phyloP scores from a whole-genome alignment of 2,113 vertebrate species.

The Saguinus midas region DNA sequence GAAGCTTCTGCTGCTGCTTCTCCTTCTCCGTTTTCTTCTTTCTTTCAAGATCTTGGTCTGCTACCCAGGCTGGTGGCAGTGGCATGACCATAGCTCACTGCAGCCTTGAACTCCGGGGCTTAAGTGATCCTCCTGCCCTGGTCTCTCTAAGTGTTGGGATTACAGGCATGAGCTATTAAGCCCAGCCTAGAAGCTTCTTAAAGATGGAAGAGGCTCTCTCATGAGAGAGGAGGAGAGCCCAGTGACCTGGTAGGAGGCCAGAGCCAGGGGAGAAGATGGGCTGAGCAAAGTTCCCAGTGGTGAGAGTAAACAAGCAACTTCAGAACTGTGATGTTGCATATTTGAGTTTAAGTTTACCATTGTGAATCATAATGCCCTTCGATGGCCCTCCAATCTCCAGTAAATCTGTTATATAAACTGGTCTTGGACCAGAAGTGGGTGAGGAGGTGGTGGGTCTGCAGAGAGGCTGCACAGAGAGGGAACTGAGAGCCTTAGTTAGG shows the following conservation, averaged over 20 bases:
- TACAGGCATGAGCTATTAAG: background rate
- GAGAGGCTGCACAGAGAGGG: background rate
- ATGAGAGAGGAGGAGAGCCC: background rate
- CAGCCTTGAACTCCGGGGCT: background rate
- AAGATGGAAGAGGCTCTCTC: background rate
- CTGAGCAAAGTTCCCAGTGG: background rate
- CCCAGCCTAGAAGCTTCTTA: background rate
- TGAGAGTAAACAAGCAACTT: background rate
- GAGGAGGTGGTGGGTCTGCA: background rate
- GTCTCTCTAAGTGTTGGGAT: background rate
- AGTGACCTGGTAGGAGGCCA: background rate
- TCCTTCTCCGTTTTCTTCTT: background rate
- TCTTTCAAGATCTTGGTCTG: background rate
- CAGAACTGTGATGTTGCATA: background rate
- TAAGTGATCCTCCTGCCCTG: background rate
- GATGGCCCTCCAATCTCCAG: background rate
- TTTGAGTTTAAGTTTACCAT: background rate
- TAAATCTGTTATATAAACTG: background rate
- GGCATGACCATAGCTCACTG: background rate
- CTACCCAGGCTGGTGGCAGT: background rate
- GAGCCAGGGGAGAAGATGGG: background rate
- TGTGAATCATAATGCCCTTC: background rate
- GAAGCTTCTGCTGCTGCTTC: background rate
- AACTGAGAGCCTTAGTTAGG: background rate
- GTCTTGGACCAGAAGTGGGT: background rate